Evolutionary conservation across 2,888 invertebrate genomes (phyloP).

Genomic region (Harpalus rufipes): DNA sequence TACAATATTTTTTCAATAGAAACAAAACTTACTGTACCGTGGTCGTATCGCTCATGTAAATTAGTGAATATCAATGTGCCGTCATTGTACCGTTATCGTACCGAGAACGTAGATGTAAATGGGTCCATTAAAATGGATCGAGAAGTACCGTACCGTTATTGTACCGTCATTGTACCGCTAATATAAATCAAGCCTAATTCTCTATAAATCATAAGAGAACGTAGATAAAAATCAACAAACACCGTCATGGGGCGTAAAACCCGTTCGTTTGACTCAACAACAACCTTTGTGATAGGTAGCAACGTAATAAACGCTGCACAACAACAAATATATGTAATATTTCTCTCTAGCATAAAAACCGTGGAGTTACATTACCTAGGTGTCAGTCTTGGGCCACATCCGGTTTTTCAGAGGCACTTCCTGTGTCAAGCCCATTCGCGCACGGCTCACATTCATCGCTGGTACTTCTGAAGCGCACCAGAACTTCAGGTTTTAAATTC

Average conservation of each 20-base stretch:
- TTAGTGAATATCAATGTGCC: too few relatives aligned
- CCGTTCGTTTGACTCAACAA: conserved; percentile 68
- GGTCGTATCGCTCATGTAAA: too few relatives aligned
- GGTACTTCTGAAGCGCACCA: conserved; percentile 74
- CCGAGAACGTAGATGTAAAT: too few relatives aligned
- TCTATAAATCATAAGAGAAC: conserved; percentile 60
- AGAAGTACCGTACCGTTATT: too few relatives aligned
- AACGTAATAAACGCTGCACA: conserved; percentile 47
- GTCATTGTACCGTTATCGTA: too few relatives aligned
- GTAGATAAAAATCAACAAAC: conserved; percentile 75
- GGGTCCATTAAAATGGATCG: too few relatives aligned
- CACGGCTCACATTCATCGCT: conserved; percentile 44
- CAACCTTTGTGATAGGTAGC: conserved; percentile 70
- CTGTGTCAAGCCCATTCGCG: conserved; percentile 71
- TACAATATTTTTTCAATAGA: too few relatives aligned
- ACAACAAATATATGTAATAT: conserved; percentile 68
- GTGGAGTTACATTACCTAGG: conserved; percentile 74
- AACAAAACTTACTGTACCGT: too few relatives aligned
- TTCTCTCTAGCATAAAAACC: conserved; percentile 75
- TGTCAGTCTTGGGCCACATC: conserved; percentile 77
- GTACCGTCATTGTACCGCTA: too few relatives aligned
- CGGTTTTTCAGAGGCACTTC: conserved; percentile 76
- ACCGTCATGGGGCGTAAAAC: conserved; percentile 74
- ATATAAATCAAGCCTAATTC: too few relatives aligned
- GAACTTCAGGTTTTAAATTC: conserved; percentile 76